Evolutionary conservation across 2,113 vertebrate species (phyloP).

Genomic region (Dicaeum eximium): DNA sequence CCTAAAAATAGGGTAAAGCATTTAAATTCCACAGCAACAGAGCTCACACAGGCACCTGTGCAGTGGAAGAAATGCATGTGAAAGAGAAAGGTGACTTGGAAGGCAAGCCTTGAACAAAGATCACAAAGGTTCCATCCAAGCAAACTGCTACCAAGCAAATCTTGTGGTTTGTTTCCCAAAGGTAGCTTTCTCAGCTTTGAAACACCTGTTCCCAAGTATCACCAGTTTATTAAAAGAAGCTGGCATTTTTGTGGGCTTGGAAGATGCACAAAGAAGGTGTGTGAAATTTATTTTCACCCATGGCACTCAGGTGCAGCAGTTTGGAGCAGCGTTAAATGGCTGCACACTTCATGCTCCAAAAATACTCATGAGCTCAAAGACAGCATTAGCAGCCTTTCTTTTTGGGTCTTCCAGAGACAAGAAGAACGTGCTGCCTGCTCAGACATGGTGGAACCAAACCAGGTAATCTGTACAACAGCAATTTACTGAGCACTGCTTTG

Average conservation of each 20-base stretch:
- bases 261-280: slow-evolving; percentile 36
- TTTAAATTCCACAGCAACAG: neutral
- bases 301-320: neutral
- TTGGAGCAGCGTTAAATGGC: neutral
- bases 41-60: neutral
- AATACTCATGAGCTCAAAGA: neutral
- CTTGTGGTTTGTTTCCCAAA: neutral
- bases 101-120: neutral
- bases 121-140: neutral
- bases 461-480: neutral
- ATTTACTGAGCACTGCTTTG: neutral
- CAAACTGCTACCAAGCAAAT: neutral
- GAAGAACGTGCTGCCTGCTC: neutral
- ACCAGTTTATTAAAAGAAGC: neutral
- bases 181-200: neutral
- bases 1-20: neutral
- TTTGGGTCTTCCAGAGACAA: neutral
- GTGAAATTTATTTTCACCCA: slow-evolving; percentile 54
- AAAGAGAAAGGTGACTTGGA: neutral
- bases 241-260: slow-evolving; percentile 16
- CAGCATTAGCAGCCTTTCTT: neutral
- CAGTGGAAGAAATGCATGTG: neutral
- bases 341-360: neutral
- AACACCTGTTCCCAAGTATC: neutral
- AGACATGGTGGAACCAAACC: neutral